Percentiles rank a stretch among this genome's conserved stretches.
phyloP scores from a whole-genome alignment of 2,113 vertebrate genomes.

The Bos taurus region ARS-UCD2.0 NC_037343.1:9844501-9845000 shows the following conservation, averaged over 20 bases:
- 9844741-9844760: neutral
- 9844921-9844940: neutral
- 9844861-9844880: neutral
- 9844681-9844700: neutral
- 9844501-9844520: neutral
- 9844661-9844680: neutral
- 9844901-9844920: neutral
- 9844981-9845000: neutral
- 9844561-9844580: neutral
- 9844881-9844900: neutral
- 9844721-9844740: neutral
- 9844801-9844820: neutral
- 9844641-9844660: neutral
- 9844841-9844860: neutral
- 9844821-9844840: neutral
- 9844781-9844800: neutral
- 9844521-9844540: neutral
- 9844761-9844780: neutral
- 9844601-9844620: neutral
- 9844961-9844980: neutral
- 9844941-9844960: neutral
- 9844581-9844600: neutral
- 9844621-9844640: neutral
- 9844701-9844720: fast-evolving
- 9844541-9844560: neutral